Base-by-base conservation (phyloP, 2,113 vertebrate genomes). In the Ophiodon elongatus region DNA sequence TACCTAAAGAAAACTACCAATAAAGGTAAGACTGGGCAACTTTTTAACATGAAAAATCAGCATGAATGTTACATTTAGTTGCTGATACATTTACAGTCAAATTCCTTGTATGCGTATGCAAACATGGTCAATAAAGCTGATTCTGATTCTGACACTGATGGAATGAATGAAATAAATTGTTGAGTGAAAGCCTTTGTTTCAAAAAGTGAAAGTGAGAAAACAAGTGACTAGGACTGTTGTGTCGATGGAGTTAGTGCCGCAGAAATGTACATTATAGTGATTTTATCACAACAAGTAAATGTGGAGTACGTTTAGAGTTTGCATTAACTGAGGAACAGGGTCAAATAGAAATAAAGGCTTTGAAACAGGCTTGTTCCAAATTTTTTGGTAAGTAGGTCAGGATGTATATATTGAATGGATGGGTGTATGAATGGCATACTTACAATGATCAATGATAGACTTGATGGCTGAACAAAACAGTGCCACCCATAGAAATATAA, bases 381-480 rank as follows among this genome's bases (percentile, higher is more conserved):
- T 66, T 11, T 66, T 43, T 4, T 17, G 0, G 39, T 17, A 25
- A 41, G 21, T 65, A 43, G 41, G 41, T 43, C 8, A 43, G 8
- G 21, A 21, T 23, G 4, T 39, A 27, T 13, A 66, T 0, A 43
- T 17, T 45, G 14, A 4, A 67, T 29, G n/a, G 64, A 67, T 67
- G 65, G 35, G 10, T 41, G 35, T 25, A 41, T 41, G 63, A 6
- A 25, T 41, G 14, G 2, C 39, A 15, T 43, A 17, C 37, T n/a
- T 41, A 17, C n/a, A 15, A 43, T 43, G 39, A 50, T 8, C 19
- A 50, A 31, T 9, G 11, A 17, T 21, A 68, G 8, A 47, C 27
- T 67, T 67, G 41, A 68, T 56, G 23, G 23, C 73, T 21, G 31
- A 50, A 25, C 11, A 63, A 65, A 76, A 21, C 45, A 54, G 45